phyloP scores from a whole-genome alignment of 2,888 invertebrate species.

The Plebejus melissa region DNA sequence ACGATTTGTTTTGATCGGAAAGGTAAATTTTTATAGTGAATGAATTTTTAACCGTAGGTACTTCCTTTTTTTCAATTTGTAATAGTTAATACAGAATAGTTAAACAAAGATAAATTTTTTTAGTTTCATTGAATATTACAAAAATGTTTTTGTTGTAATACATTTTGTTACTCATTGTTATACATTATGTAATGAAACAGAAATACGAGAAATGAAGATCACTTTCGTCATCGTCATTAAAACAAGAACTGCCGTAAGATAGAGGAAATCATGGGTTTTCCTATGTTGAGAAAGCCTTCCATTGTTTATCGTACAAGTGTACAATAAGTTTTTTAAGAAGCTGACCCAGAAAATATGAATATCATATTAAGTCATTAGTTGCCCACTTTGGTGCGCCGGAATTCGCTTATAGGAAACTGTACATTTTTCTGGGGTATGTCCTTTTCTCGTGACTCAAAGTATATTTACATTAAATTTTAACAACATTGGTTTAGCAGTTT shows the following conservation, averaged over 20 bases:
- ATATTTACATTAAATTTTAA: too few species aligned
- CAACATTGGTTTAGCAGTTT: too few species aligned
- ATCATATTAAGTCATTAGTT: background rate
- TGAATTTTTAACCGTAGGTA: too few species aligned
- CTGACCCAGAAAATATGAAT: background rate
- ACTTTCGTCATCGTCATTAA: constrained; percentile 16
- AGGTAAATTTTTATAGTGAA: too few species aligned
- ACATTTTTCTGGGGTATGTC: too few species aligned
- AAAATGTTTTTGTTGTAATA: background rate
- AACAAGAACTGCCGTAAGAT: constrained; percentile 23
- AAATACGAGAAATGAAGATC: constrained; percentile 14
- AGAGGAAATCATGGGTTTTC: constrained; percentile 35
- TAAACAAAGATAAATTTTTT: background rate
- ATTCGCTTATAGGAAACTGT: too few species aligned
- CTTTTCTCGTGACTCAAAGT: too few species aligned
- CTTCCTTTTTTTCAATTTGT: too few species aligned
- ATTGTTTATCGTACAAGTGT: constrained; percentile 32
- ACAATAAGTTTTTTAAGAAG: constrained; percentile 14
- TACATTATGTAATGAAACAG: constrained; percentile 4
- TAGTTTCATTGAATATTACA: background rate
- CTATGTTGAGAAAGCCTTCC: constrained; percentile 35
- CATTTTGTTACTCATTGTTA: constrained; percentile 5
- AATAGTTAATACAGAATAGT: background rate
- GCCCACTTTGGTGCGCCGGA: too few species aligned
- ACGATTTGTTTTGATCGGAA: background rate